phyloP scores from a whole-genome alignment of 2,113 vertebrate species.

The Oreotragus oreotragus region DNA sequence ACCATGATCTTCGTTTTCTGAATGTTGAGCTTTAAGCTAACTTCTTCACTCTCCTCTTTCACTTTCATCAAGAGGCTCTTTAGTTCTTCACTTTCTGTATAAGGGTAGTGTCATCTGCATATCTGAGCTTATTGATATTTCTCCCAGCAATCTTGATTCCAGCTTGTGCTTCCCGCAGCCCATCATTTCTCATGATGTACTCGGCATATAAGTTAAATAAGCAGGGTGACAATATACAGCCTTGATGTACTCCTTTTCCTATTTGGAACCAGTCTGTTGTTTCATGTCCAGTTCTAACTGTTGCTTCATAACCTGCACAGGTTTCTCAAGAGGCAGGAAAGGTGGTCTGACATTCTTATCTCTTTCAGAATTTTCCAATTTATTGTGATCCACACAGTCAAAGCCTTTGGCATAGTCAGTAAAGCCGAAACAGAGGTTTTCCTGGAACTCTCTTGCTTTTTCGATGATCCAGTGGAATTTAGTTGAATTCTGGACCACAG shows the following conservation, averaged over 20 bases:
- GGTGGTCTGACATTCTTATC: neutral
- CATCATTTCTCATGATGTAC: neutral
- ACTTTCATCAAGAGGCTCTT: neutral
- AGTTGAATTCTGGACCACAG: neutral
- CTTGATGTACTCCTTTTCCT: neutral
- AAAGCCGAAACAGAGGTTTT: neutral
- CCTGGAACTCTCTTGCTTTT: neutral
- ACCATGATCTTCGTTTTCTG: neutral
- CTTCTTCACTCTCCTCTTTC: neutral
- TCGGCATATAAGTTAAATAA: neutral
- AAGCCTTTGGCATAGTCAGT: neutral
- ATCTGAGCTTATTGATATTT: neutral
- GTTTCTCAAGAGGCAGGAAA: neutral
- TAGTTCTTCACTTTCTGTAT: too few relatives aligned
- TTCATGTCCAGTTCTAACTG: neutral
- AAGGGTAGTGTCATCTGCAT: neutral
- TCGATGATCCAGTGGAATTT: rapidly evolving
- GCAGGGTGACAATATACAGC: neutral
- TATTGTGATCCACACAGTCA: neutral
- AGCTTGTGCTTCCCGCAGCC: neutral
- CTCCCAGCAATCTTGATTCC: neutral
- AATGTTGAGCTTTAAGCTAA: neutral
- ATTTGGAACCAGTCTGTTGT: neutral
- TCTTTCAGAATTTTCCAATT: neutral
- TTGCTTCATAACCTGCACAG: neutral